phyloP scores from a whole-genome alignment of 2,888 invertebrate species.

The Liodrosophila aerea region DNA sequence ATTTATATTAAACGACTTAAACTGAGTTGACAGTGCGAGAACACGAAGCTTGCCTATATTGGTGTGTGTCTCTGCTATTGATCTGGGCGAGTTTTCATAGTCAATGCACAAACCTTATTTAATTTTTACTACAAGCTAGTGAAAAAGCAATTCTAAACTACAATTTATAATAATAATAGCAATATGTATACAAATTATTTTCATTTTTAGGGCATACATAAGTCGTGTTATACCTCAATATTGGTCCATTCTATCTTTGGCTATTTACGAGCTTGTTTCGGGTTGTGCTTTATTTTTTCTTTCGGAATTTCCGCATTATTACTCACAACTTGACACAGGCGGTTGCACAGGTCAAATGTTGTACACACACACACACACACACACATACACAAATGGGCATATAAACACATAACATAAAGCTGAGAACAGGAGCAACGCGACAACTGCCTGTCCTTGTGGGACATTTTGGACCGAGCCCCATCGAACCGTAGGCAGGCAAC shows the following conservation, averaged over 20 bases:
- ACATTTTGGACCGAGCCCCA: slow-evolving; percentile 51
- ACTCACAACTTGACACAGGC: slow-evolving; percentile 73
- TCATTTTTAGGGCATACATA: slow-evolving; percentile 20
- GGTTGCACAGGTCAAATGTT: slow-evolving; percentile 58
- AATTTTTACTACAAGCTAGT: no score
- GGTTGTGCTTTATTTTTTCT: slow-evolving; percentile 24
- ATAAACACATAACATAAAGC: slow-evolving; percentile 53
- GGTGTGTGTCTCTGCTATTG: no score
- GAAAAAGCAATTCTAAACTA: no score
- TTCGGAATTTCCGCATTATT: slow-evolving; percentile 67
- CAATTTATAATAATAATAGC: no score
- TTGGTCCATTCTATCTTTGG: slow-evolving; percentile 3
- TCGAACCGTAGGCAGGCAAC: slow-evolving; percentile 33
- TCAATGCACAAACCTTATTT: no score
- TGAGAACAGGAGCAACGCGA: slow-evolving; percentile 48
- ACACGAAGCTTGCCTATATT: no score
- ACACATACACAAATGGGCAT: slow-evolving; percentile 33
- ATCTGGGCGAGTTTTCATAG: no score
- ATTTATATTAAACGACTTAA: no score
- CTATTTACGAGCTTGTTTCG: slow-evolving; percentile 56
- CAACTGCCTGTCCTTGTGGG: slow-evolving; percentile 66
- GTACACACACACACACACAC: slow-evolving; percentile 19
- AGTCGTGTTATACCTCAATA: neutral
- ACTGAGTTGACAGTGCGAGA: no score
- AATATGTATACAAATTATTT: no score